Evolutionary conservation across 2,888 invertebrate species (phyloP), one percentile per base, ranked within the genome.

Genomic region (Pseudolycoriella hygida): DNA sequence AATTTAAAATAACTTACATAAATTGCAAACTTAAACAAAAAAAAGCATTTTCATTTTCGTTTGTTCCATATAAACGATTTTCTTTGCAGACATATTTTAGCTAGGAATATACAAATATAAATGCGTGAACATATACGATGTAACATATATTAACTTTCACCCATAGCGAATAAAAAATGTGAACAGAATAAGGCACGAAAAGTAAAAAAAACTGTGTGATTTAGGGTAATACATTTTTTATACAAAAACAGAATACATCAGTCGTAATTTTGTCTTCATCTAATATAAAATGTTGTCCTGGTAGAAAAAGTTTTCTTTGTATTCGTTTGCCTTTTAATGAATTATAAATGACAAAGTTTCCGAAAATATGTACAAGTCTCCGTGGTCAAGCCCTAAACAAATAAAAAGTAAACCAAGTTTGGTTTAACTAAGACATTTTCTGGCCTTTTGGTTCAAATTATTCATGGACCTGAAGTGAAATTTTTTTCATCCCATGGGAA

Each of bases 261-360:
- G n/a, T 34, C 34, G 34, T 12, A 34, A 34, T 34, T 34, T 34
- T 14, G 34, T 34, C 34, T 14, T 34, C 11, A 34, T 34, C 12
- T 34, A 25, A 34, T 34, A 34, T 34, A 34, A 34, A 34, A 34
- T 34, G 25, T 34, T 34, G 34, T 14, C 34, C 34, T 14, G 34
- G 25, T 6, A 25, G 8, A 25, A 25, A 34, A 34, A 34, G 4
- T 14, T 34, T 34, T 34, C 34, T 34, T 34, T 34, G 34, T 34
- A 12, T 34, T 34, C 34, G 12, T 14, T 34, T 14, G 34, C 34
- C 34, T 34, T 34, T 34, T 34, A 34, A 34, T 34, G 34, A 34
- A 34, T 34, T 34, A 34, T 34, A 34, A 34, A 34, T 34, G 34
- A 34, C 34, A 34, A 34, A 34, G 34, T 34, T 34, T 34, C 34